These are phyloP conservation scores for Lamellibrachia satsuma DNA, from an alignment of 2,888 invertebrate species.

Conservation along the genomic window DNA sequence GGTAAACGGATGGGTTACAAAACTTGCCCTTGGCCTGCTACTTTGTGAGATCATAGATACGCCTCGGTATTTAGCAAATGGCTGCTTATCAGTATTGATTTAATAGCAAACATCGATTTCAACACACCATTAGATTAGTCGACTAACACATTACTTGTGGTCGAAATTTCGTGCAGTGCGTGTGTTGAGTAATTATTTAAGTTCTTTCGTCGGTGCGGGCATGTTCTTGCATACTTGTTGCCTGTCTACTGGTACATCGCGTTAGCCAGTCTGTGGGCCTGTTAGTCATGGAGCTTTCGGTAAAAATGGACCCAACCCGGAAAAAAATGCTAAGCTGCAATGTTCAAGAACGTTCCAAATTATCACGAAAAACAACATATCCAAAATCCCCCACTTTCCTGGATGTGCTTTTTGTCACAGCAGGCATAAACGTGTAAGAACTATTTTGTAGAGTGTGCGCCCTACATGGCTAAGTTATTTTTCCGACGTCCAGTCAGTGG, in stretches of 20 bases:
- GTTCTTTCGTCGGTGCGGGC: neutral
- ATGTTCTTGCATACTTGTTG: neutral
- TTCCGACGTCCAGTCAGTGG: too few relatives aligned
- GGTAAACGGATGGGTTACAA: too few relatives aligned
- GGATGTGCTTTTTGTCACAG: neutral
- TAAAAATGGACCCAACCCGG: neutral
- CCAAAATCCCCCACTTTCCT: neutral
- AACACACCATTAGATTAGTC: neutral
- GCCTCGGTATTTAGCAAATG: too few relatives aligned
- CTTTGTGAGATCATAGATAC: too few relatives aligned
- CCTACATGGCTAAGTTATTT: too few relatives aligned
- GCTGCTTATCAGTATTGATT: too few relatives aligned
- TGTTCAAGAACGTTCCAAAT: neutral
- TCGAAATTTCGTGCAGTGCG: neutral
- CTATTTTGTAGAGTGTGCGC: too few relatives aligned
- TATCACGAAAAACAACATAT: neutral
- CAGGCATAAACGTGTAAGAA: too few relatives aligned
- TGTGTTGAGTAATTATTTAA: neutral
- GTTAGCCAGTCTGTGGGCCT: neutral
- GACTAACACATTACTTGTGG: neutral
- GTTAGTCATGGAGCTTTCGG: neutral
- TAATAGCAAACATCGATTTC: too few relatives aligned
- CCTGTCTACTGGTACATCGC: neutral
- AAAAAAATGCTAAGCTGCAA: neutral
- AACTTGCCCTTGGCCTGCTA: too few relatives aligned